Evolutionary conservation across 1,140 invertebrate genomes (phyloP), one percentile per base, ranked within the genome.

Genomic region (Hermatobates lingyangjiaoensis): DNA sequence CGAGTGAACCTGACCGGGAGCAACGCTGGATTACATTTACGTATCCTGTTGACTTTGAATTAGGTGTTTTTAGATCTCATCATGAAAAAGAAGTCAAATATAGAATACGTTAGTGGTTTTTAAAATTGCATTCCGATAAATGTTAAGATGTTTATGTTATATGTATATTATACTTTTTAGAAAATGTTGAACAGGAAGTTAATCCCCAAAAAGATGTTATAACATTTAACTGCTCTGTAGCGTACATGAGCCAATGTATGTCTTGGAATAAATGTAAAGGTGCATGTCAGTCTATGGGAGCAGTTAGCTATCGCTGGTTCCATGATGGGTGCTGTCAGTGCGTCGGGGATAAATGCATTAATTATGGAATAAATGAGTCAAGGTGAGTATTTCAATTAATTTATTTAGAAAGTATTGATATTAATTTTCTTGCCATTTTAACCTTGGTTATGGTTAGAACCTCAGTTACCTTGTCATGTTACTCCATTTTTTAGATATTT

Each of bases 261-360:
- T 87, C 89, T 2, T 80, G 80, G 70, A 79, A 81, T 61, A 93
- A 92, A 63, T 96, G 89, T 63, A 79, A 76, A 59, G 71, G 69
- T 3, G 76, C 77, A 7, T 93, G 88, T 62, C 74, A 76, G 53
- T 83, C 83, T 1, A 83, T 81, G 75, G 81, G 81, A 24, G 77
- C 79, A 5, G 68, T 71, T 14, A 77, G 77, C 65, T 87, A 76
- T 64, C 73, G 90, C 62, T 92, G 87, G 87, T 95, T 95, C 67
- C 88, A 93, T 64, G 85, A 93, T 64, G 90, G 88, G 1, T 95
- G 91, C 61, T 95, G 91, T 66, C 85, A 95, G 64, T 95, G 91
- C 66, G 75, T 95, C 51, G 88, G 90, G 2, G 76, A 82, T 50
- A 82, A 79, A 42, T 95, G 90, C 64, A 75, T 90, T 34, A 88